These are phyloP conservation scores for Poeciliopsis occidentalis DNA, from an alignment of 2,113 vertebrate species.

Conservation along the genomic window DNA sequence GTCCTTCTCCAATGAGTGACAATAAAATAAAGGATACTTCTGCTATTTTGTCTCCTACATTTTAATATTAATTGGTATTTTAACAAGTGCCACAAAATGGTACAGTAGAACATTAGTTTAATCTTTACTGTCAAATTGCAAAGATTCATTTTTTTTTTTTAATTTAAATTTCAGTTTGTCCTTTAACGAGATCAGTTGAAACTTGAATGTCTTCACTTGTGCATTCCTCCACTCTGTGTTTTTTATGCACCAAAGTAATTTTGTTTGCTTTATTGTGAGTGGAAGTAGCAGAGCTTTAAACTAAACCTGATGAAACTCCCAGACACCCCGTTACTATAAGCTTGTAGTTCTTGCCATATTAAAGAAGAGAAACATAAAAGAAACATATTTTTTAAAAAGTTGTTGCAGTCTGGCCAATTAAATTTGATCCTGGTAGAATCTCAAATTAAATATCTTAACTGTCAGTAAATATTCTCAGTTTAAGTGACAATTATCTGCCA, in stretches of 20 bases:
- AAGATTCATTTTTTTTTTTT: no score
- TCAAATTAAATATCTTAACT: not conserved
- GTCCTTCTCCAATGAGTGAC: no score
- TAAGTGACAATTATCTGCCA: constrained; percentile 24
- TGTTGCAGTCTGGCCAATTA: constrained; percentile 21
- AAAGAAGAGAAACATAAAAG: not conserved
- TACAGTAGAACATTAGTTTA: no score
- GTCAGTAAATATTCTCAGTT: constrained; percentile 7
- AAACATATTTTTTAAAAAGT: not conserved
- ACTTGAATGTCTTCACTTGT: not conserved
- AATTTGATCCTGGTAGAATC: not conserved
- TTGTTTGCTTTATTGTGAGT: constrained; percentile 18
- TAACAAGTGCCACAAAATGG: no score
- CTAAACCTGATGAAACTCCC: constrained; percentile 43
- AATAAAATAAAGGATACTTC: no score
- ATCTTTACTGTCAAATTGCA: no score
- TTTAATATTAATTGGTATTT: no score
- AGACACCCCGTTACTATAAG: constrained; percentile 21
- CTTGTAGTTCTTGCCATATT: constrained; percentile 1
- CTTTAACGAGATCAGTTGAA: not conserved
- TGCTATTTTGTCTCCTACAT: not conserved
- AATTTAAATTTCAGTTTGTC: not conserved
- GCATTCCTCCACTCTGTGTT: not conserved
- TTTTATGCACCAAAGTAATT: constrained; percentile 1
- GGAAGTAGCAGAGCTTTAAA: constrained; percentile 18